These are phyloP conservation scores for Corella eumyota DNA, from an alignment of 23 tunicate species.

Conservation along the genomic window DNA sequence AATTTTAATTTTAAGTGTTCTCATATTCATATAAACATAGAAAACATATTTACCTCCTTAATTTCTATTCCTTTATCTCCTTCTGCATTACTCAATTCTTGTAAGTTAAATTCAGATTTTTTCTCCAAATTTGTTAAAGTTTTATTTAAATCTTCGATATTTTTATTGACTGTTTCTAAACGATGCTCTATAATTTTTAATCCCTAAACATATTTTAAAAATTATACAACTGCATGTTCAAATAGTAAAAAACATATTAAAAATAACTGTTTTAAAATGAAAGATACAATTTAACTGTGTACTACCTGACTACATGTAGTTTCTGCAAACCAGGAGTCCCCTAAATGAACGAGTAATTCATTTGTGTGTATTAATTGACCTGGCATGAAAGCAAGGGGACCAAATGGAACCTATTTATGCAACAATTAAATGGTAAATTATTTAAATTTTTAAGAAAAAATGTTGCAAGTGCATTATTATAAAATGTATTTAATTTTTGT, in stretches of 20 bases:
- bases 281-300: too few relatives aligned
- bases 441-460: background rate
- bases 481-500: background rate
- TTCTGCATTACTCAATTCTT: conserved; percentile 8
- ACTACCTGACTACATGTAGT: conserved; percentile 72
- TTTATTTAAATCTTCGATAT: conserved; percentile 54
- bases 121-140: conserved; percentile 44
- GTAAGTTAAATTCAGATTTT: conserved; percentile 35
- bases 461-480: too few relatives aligned
- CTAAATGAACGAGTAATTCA: conserved; percentile 76
- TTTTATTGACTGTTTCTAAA: conserved; percentile 27
- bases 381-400: conserved; percentile 67
- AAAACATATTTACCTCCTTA: conserved; percentile 23
- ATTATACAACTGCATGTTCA: background rate
- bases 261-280: too few relatives aligned
- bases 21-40: too few relatives aligned
- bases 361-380: conserved; percentile 86
- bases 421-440: background rate
- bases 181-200: conserved; percentile 54
- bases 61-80: conserved; percentile 22
- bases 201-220: conserved; percentile 23
- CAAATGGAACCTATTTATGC: conserved; percentile 55
- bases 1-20: too few relatives aligned
- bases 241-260: too few relatives aligned
- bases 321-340: conserved; percentile 82